Percentiles rank a stretch among this genome's conserved stretches.
These are phyloP conservation scores for Apodemus speciosus DNA, from an alignment of 2,113 vertebrate genomes.

Conservation along the genomic window DNA sequence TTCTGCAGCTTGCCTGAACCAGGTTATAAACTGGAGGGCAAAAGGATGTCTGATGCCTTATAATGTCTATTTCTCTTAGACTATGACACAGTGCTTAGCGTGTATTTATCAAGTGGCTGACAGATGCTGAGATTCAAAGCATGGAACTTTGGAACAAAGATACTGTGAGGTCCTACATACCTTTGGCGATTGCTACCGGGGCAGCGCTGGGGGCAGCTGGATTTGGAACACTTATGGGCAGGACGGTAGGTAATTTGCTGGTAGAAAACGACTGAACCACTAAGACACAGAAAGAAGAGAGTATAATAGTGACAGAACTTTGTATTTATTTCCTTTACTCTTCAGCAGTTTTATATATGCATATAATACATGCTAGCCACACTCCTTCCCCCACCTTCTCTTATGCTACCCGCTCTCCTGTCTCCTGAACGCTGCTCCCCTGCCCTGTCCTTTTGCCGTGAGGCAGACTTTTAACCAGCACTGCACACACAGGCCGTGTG, in stretches of 20 bases:
- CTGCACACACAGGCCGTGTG: neutral
- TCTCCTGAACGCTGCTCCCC: neutral
- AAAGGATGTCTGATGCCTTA: neutral
- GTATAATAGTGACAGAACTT: neutral
- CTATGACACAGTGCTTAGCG: neutral
- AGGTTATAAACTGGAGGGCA: neutral
- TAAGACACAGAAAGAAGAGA: conserved; percentile 49
- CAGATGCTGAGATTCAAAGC: conserved; percentile 21
- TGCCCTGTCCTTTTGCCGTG: neutral
- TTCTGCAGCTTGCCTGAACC: conserved; percentile 5
- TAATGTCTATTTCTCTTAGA: neutral
- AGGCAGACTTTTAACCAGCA: too few species aligned
- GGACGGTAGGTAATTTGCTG: conserved; percentile 82
- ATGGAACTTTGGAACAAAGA: neutral
- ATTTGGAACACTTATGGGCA: conserved; percentile 79
- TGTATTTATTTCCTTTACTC: neutral
- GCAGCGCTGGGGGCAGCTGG: conserved; percentile 75
- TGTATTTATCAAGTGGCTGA: neutral
- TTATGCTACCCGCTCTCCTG: neutral
- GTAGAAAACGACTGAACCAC: conserved; percentile 87
- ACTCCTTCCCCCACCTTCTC: neutral
- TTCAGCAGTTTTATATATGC: neutral
- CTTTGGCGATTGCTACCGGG: conserved; percentile 82
- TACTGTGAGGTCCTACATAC: conserved; percentile 67
- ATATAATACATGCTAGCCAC: neutral